Evolutionary conservation across 2,113 vertebrate genomes (phyloP).

Genomic region (Aptenodytes patagonicus): DNA sequence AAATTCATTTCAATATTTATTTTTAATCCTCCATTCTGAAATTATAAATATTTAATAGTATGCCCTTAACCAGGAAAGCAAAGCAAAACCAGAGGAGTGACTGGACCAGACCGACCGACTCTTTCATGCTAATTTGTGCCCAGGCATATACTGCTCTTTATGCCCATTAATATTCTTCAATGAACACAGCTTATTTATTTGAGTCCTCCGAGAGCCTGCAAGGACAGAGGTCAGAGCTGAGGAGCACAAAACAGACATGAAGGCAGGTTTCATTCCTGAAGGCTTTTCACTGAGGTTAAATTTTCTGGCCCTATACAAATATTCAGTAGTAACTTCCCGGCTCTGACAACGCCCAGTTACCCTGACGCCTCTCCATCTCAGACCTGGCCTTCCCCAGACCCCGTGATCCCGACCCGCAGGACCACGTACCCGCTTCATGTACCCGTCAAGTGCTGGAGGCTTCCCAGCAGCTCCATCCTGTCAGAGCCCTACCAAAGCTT

Average conservation of each 20-base stretch:
- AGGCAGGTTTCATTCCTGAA: not conserved
- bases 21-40: conserved; percentile 31
- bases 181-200: not conserved
- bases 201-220: not conserved
- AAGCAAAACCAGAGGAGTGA: not conserved
- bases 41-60: conserved; percentile 57
- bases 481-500: not conserved
- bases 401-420: fast-evolving
- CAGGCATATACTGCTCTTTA: not conserved
- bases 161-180: not conserved
- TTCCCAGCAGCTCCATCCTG: not conserved
- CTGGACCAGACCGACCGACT: not conserved
- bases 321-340: fast-evolving
- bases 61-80: not conserved
- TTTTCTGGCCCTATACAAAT: not conserved
- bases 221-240: not conserved
- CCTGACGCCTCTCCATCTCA: not conserved
- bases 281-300: not conserved
- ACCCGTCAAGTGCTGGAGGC: not conserved
- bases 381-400: not conserved
- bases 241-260: not conserved
- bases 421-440: not conserved
- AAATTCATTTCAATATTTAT: conserved; percentile 65
- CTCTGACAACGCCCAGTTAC: not conserved
- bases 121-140: not conserved